Evolutionary conservation across 2,888 invertebrate genomes (phyloP).

Genomic region (Pyrocoelia pectoralis): DNA sequence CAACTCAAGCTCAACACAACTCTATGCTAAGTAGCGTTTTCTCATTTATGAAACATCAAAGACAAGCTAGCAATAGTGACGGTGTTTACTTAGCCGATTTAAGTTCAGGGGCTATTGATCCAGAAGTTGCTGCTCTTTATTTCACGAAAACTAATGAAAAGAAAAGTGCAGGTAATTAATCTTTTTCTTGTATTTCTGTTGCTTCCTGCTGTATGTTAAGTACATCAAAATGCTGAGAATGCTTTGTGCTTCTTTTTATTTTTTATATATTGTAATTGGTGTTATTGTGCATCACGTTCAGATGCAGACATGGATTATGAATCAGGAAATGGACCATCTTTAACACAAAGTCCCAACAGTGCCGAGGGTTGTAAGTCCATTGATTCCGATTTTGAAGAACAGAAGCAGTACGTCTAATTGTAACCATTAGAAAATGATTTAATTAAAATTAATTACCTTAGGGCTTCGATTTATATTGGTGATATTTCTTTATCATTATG

Average conservation of each 20-base stretch:
- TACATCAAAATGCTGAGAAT: background rate
- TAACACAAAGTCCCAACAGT: conserved; percentile 93
- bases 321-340: conserved; percentile 94
- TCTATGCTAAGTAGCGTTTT: conserved; percentile 93
- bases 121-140: conserved; percentile 90
- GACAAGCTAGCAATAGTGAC: conserved; percentile 65
- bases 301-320: conserved; percentile 88
- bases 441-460: no score
- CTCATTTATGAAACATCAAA: conserved; percentile 86
- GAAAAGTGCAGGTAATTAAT: conserved; percentile 42
- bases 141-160: conserved; percentile 64
- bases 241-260: conserved; percentile 1
- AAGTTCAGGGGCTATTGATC: conserved; percentile 88
- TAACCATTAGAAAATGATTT: background rate
- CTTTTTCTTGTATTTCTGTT: background rate
- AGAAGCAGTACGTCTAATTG: conserved; percentile 55
- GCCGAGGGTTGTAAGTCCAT: conserved; percentile 83
- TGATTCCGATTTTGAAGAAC: conserved; percentile 86
- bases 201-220: background rate
- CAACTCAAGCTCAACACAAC: conserved; percentile 56
- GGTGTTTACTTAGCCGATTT: conserved; percentile 93
- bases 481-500: conserved; percentile 82
- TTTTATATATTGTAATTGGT: conserved; percentile 48
- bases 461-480: conserved; percentile 59
- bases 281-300: conserved; percentile 55